A percentile compares a stretch with the other conserved stretches of the same genome.
Evolutionary conservation across 2,113 vertebrate genomes (phyloP).

Genomic region (Elephas maximus): DNA sequence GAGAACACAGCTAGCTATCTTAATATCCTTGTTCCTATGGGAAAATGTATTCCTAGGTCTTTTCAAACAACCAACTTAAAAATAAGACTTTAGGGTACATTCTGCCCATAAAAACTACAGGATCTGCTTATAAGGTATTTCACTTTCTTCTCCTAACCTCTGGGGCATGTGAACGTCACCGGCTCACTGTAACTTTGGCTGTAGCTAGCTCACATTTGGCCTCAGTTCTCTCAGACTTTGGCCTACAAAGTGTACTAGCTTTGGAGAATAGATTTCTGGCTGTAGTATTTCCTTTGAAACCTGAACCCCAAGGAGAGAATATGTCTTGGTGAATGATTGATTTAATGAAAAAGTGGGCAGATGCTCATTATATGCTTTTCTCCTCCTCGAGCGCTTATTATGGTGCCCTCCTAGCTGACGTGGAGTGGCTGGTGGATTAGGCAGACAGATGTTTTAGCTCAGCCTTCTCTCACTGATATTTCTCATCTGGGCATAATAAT

Average conservation of each 20-base stretch:
- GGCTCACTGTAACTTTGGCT: neutral
- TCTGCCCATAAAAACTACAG: neutral
- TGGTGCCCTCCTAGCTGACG: neutral
- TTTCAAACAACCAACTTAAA: neutral
- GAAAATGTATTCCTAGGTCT: neutral
- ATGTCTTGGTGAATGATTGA: constrained; percentile 15
- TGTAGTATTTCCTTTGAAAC: constrained; percentile 63
- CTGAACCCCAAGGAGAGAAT: constrained; percentile 21
- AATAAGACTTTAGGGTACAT: neutral
- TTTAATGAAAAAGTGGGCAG: constrained; percentile 37
- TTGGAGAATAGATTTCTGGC: neutral
- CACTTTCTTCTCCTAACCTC: neutral
- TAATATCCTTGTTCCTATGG: neutral
- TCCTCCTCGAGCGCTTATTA: constrained; percentile 32
- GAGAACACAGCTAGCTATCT: neutral
- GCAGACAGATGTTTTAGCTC: constrained; percentile 42
- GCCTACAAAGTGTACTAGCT: neutral
- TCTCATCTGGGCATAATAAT: constrained; percentile 59
- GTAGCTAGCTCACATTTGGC: neutral
- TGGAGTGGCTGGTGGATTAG: neutral
- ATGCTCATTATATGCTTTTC: neutral
- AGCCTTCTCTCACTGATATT: constrained; percentile 12
- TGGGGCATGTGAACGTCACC: neutral
- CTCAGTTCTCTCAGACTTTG: neutral
- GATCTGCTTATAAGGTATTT: neutral